Base-by-base conservation (phyloP, 1,140 invertebrate species). In the Centruroides vittatus region DNA sequence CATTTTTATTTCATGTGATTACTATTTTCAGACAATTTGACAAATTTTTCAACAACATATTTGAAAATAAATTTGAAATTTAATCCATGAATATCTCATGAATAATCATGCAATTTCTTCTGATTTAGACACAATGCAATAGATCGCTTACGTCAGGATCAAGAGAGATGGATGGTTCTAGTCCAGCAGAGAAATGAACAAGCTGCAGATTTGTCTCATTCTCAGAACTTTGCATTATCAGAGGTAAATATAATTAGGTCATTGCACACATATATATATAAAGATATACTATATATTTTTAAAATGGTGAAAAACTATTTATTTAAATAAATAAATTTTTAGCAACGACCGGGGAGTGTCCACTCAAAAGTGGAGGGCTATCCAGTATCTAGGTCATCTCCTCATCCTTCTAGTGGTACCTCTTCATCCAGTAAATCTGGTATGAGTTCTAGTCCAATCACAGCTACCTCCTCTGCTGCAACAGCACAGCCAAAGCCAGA, bases 401-500 rank as follows among this genome's bases (percentile, higher is more conserved):
- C 54, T 51, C 55, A 51, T 51, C 12, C 50, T 51, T 13, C 50
- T 51, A 34, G 12, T 51, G 50, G 50, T 13, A n/a, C 12, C 23
- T 34, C 12, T 51, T 51, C 50, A n/a, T 8, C 35, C 11, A 41
- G 41, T 41, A 63, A 63, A 57, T 53, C 53, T 49, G 58, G 53
- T 35, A 13, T 63, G 13, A 36, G 55, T n/a, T 58, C 58, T 57
- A 63, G 62, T 63, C 58, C 62, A 23, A 36, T 63, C 41, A 41
- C 41, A 41, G 41, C 41, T 41, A 41, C 41, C 41, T 47, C 48
- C 51, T 57, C 62, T 36, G 47, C 58, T 47, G 35, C 55, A 41
- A 51, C 50, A 13, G 54, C 77, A n/a, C 71, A 84, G 36, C 81
- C 81, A 47, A 83, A 86, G 73, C 80, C 80, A 35, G 85, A 89